Evolutionary conservation across 2,888 invertebrate species (phyloP), one percentile per base, ranked within the genome.

Genomic region (Macroteleia sp.): DNA sequence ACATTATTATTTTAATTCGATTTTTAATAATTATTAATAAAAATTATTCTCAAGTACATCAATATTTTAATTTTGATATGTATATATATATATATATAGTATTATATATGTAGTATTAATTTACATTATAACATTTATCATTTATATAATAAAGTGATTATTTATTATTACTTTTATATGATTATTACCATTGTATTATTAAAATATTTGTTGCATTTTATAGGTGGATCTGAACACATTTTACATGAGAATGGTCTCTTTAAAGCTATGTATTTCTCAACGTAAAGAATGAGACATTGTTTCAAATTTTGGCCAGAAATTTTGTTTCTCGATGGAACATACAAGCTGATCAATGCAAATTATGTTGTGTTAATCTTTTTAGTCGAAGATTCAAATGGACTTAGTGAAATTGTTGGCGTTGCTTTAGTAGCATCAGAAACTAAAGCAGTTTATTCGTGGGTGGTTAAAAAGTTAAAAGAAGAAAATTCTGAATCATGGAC

Each of bases 301-400:
- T 32, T 32, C 1, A 19, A 8, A 17, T 17, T 8, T 1, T 61
- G 61, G 48, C 48, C 61, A 6, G 61, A 61, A 22, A 61, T 61
- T 2, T 4, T 61, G 8, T 61, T 48, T 32, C 2, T 30, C 9
- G 46, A 66, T 16, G 44, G 54, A 2, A 66, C 54, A 2, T 66
- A 64, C 10, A 52, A 46, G n/a, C 14, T 54, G 1, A 5, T 28
- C 1, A 67, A 52, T 28, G 34, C 22, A 1, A 48, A 50, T 32
- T 48, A 9, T 17, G 25, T 30, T 12, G 8, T 48, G n/a, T 9
- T 46, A 9, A 22, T 56, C 4, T 19, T 56, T 41, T n/a, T 41
- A 3, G 17, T 56, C n/a, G 41, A 41, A 56, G 56, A 41, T 41
- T 56, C 41, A 9, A 28, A 56, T 39, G 54, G 39, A 10, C 2